Conservation (phyloP, 2,888 invertebrate species). For the Sepiola atlantica region DNA sequence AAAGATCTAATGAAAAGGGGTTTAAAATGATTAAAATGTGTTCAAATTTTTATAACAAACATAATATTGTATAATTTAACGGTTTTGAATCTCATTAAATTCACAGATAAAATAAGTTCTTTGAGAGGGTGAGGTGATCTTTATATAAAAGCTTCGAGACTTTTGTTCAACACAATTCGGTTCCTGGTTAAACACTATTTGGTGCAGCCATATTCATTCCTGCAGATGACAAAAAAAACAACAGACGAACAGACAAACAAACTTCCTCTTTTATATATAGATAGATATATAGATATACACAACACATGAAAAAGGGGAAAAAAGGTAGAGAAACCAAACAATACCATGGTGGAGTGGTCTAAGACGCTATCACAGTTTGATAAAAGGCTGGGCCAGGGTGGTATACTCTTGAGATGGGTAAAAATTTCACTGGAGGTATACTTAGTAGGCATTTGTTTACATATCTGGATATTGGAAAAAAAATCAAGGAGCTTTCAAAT, state of each 20-base stretch:
- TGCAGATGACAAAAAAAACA: neutral
- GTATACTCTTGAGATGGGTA: slow-evolving; percentile 13
- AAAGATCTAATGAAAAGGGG: too few species aligned
- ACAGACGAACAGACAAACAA: neutral
- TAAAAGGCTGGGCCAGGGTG: slow-evolving; percentile 32
- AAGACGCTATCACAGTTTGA: slow-evolving; percentile 13
- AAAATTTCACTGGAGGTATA: slow-evolving; percentile 32
- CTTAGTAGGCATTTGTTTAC: slow-evolving; percentile 32
- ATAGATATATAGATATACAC: neutral
- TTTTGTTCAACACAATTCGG: too few species aligned
- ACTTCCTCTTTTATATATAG: too few species aligned
- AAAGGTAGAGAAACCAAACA: slow-evolving; percentile 16
- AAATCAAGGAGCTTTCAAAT: slow-evolving; percentile 12
- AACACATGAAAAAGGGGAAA: neutral
- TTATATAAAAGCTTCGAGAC: too few species aligned
- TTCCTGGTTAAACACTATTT: too few species aligned
- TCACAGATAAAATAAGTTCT: too few species aligned
- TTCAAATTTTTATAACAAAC: too few species aligned
- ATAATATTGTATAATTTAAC: too few species aligned
- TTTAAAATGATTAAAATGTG: too few species aligned
- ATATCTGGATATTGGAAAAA: slow-evolving; percentile 8
- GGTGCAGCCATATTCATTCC: too few species aligned
- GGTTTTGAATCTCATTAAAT: too few species aligned
- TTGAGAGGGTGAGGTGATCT: too few species aligned
- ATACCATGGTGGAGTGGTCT: slow-evolving; percentile 32